phyloP scores from a whole-genome alignment of 2,888 invertebrate genomes.

The Zhuqinia jingwanae region DNA sequence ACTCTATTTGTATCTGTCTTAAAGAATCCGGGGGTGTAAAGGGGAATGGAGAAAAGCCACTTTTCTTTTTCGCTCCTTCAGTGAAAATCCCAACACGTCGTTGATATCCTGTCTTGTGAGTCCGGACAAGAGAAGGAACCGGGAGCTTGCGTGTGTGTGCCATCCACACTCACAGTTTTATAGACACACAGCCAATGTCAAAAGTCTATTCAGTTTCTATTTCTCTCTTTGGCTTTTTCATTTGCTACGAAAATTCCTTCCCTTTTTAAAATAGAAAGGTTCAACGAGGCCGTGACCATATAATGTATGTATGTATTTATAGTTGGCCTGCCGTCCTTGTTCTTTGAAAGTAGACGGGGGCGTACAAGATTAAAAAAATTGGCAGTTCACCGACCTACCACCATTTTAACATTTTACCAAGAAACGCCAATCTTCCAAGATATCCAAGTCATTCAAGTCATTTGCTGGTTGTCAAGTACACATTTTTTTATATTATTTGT shows the following conservation, averaged over 20 bases:
- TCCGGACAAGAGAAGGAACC: conserved; percentile 6
- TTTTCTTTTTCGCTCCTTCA: conserved; percentile 73
- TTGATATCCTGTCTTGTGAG: conserved; percentile 51
- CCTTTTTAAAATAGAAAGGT: background rate
- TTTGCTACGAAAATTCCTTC: background rate
- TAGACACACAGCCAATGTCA: conserved; percentile 32
- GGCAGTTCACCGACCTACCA: conserved; percentile 49
- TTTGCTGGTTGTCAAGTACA: conserved; percentile 77
- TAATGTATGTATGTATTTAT: background rate
- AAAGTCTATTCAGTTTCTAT: too few relatives aligned
- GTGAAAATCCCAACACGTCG: conserved; percentile 74
- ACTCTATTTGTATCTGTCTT: conserved; percentile 7
- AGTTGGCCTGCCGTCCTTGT: too few relatives aligned
- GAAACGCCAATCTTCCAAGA: conserved; percentile 14
- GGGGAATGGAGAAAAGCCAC: conserved; percentile 72
- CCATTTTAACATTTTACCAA: background rate
- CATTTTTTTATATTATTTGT: too few relatives aligned
- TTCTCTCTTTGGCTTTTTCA: conserved; percentile 21
- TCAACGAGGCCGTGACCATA: background rate
- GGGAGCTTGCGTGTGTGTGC: conserved; percentile 12
- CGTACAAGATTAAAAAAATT: conserved; percentile 30
- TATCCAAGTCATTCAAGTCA: conserved; percentile 74
- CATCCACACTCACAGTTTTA: background rate
- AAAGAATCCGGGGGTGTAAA: conserved; percentile 63
- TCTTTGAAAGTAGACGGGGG: too few relatives aligned